Percentiles rank a stretch among this genome's conserved stretches.
phyloP scores from a whole-genome alignment of 1,140 invertebrate species.

The Drosophila mayri region DNA sequence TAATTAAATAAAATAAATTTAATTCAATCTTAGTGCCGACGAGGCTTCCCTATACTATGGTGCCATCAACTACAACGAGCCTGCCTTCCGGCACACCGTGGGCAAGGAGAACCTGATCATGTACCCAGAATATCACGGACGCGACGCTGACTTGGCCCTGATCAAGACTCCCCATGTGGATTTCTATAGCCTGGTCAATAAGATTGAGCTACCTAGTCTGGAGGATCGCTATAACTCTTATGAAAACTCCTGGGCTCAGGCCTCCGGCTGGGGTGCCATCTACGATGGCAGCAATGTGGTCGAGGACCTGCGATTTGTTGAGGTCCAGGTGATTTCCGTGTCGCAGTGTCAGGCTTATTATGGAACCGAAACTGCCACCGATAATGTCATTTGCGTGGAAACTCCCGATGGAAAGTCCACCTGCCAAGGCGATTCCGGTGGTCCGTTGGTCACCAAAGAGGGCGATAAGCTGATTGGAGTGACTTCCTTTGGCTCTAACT shows the following conservation, averaged over 20 bases:
- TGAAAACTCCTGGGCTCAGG: conserved; percentile 40
- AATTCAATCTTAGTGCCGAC: conserved; percentile 12
- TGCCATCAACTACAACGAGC: conserved; percentile 59
- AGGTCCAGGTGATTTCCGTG: conserved; percentile 35
- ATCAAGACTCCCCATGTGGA: conserved; percentile 55
- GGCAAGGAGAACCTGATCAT: conserved; percentile 37
- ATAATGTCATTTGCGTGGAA: conserved; percentile 49
- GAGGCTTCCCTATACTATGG: conserved; percentile 68
- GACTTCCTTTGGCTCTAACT: conserved; percentile 85
- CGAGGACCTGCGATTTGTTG: conserved; percentile 32
- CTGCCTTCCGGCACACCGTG: conserved; percentile 48
- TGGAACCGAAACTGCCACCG: conserved; percentile 34
- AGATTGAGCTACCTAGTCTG: conserved; percentile 58
- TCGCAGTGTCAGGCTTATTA: conserved; percentile 43
- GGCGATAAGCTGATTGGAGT: conserved; percentile 85
- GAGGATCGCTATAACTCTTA: conserved; percentile 54
- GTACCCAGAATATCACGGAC: conserved; percentile 25
- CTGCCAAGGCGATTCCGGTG: conserved; percentile 66
- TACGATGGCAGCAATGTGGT: conserved; percentile 55
- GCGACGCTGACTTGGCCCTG: conserved; percentile 46
- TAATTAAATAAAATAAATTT: background rate
- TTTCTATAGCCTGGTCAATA: conserved; percentile 55
- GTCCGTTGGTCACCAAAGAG: conserved; percentile 57
- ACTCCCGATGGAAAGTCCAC: conserved; percentile 61
- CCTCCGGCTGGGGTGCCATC: conserved; percentile 61